Conservation (phyloP, 2,113 vertebrate genomes). For the Cynopterus brachyotis region DNA sequence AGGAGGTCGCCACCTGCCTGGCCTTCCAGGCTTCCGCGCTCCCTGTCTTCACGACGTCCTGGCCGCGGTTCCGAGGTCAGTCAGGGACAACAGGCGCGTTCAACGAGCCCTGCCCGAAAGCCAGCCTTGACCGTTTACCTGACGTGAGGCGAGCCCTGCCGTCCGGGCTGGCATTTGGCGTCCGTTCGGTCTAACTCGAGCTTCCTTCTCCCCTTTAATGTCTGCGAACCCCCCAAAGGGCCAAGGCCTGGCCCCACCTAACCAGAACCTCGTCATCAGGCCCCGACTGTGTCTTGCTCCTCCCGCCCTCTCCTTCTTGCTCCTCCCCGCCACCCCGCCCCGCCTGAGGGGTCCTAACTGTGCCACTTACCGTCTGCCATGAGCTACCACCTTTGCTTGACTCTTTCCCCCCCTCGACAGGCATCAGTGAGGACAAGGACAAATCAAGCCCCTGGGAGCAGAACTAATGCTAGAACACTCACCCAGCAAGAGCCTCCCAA, state of each 20-base stretch:
- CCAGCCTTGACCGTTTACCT: neutral
- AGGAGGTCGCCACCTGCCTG: neutral
- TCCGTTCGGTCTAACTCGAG: neutral
- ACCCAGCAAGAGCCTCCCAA: neutral
- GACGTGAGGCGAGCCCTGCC: neutral
- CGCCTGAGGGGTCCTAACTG: rapidly evolving
- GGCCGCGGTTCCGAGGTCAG: rapidly evolving
- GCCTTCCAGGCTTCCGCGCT: neutral
- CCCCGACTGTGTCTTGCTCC: neutral
- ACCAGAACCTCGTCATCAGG: neutral
- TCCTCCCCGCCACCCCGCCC: neutral
- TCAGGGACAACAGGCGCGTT: no score
- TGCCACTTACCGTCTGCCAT: neutral
- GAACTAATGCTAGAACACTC: neutral
- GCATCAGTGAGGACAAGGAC: neutral
- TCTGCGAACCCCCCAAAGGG: rapidly evolving
- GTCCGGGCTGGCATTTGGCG: neutral
- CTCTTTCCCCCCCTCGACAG: neutral
- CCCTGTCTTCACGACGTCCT: rapidly evolving
- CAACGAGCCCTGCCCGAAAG: neutral
- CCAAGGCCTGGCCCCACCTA: neutral
- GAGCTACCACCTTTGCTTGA: neutral
- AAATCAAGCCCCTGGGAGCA: neutral
- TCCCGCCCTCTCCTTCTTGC: neutral
- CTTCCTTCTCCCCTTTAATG: neutral